Percentiles rank a stretch among this genome's conserved stretches.
phyloP scores from a whole-genome alignment of 2,797 vertebrate species.

The Parotocinclus haroldoi region DNA sequence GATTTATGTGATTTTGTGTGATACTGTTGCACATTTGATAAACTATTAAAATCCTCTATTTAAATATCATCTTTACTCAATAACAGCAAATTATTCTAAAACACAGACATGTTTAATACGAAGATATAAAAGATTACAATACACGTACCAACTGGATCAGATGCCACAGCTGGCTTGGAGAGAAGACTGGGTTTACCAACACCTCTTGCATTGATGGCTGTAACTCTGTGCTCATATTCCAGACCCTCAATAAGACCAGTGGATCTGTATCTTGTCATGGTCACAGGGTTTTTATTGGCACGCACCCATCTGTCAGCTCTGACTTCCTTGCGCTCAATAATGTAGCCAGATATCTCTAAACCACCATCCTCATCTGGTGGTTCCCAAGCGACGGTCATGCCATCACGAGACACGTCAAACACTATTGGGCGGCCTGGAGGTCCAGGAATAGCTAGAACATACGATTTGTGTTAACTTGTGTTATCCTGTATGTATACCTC shows the following conservation, averaged over 20 bases:
- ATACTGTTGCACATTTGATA: too few relatives aligned
- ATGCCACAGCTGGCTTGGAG: slow-evolving; percentile 89
- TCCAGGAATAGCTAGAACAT: slow-evolving; percentile 80
- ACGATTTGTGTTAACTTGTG: too few relatives aligned
- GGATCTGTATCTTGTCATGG: slow-evolving; percentile 97
- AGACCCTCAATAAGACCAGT: slow-evolving; percentile 93
- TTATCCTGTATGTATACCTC: too few relatives aligned
- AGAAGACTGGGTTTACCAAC: slow-evolving; percentile 89
- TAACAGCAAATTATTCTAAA: not conserved
- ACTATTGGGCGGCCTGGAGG: slow-evolving; percentile 87
- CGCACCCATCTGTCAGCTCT: slow-evolving; percentile 95
- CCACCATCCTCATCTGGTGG: slow-evolving; percentile 93
- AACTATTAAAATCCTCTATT: too few relatives aligned
- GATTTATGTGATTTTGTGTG: too few relatives aligned
- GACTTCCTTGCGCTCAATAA: slow-evolving; percentile 97
- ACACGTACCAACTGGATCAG: slow-evolving; percentile 90
- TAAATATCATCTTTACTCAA: not conserved
- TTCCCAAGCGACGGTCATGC: slow-evolving; percentile 97
- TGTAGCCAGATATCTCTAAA: slow-evolving; percentile 90
- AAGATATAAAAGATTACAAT: slow-evolving; percentile 4
- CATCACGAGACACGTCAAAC: slow-evolving; percentile 93
- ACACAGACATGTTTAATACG: not conserved
- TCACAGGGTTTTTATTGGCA: slow-evolving; percentile 93
- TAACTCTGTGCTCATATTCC: slow-evolving; percentile 96
- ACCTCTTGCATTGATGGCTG: slow-evolving; percentile 90